Percentiles rank a stretch among this genome's conserved stretches.
These are phyloP conservation scores for Microcebus jonahi DNA, from an alignment of 2,113 vertebrate genomes.

Conservation along the genomic window DNA sequence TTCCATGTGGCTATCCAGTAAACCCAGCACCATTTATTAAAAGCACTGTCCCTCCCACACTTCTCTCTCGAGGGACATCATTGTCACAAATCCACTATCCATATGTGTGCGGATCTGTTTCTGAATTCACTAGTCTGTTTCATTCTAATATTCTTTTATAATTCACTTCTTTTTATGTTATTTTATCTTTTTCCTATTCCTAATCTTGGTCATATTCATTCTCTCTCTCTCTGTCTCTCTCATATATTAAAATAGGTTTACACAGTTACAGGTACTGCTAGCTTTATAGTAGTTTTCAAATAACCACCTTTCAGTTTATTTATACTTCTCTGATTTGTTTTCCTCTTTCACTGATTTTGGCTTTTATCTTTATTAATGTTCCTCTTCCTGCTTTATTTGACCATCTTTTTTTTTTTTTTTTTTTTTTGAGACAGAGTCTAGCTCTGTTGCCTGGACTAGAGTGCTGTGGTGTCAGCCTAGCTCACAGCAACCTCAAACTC, in stretches of 20 bases:
- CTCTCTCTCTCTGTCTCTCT: not conserved
- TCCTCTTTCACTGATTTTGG: not conserved
- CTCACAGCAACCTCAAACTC: too few species aligned
- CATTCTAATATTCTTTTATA: not conserved
- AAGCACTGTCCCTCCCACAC: not conserved
- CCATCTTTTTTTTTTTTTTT: not conserved
- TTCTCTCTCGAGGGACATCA: not conserved
- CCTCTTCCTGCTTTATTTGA: not conserved
- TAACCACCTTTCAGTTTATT: not conserved
- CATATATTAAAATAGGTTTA: not conserved
- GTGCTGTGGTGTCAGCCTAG: too few species aligned
- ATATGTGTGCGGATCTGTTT: not conserved
- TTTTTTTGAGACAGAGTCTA: too few species aligned
- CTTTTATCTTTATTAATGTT: conserved; percentile 14
- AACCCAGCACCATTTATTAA: not conserved
- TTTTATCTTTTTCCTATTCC: not conserved
- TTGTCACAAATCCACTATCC: not conserved
- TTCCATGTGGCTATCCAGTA: not conserved
- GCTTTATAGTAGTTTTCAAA: not conserved
- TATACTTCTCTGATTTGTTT: conserved; percentile 35
- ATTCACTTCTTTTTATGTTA: not conserved
- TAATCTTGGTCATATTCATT: not conserved
- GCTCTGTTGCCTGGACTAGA: too few species aligned
- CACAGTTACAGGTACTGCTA: not conserved
- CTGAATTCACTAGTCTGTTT: not conserved